These are phyloP conservation scores for Calycopis cecrops DNA, from an alignment of 1,140 invertebrate genomes.

Conservation along the genomic window DNA sequence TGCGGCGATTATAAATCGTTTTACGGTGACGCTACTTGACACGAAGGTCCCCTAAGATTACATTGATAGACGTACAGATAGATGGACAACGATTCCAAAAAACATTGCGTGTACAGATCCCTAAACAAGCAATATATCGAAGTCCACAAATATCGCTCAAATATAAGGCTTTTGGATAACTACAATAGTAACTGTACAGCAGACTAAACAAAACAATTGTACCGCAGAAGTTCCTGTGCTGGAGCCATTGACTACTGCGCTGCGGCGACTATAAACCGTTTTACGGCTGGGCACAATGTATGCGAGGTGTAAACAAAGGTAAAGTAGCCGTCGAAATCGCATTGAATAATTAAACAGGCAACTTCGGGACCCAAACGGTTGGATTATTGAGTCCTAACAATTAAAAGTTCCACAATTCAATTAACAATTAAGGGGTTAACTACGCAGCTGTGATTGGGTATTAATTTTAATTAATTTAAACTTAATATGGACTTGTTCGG, in stretches of 20 bases:
- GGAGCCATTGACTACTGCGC: not conserved
- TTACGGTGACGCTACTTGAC: not conserved
- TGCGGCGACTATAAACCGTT: not conserved
- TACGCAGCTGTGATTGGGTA: constrained; percentile 46
- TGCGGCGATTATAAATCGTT: not conserved
- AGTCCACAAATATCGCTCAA: too few species aligned
- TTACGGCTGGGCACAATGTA: not conserved
- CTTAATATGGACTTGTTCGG: constrained; percentile 12
- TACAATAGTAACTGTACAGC: not conserved
- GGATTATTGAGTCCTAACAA: constrained; percentile 55
- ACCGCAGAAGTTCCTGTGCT: not conserved
- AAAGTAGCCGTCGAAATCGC: constrained; percentile 28
- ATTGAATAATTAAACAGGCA: constrained; percentile 48
- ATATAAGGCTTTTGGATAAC: too few species aligned
- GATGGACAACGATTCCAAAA: too few species aligned
- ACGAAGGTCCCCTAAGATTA: constrained; percentile 25
- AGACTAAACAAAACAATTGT: not conserved
- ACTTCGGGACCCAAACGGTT: constrained; percentile 29
- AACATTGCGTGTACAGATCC: not conserved
- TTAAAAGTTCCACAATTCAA: constrained; percentile 56
- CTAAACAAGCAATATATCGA: too few species aligned
- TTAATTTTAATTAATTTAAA: constrained; percentile 50
- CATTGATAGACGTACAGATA: too few species aligned
- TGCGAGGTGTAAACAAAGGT: constrained; percentile 7
- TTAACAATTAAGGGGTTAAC: constrained; percentile 59